Conservation (phyloP, 2,888 invertebrate species). For the Oscheius sp. region DNA sequence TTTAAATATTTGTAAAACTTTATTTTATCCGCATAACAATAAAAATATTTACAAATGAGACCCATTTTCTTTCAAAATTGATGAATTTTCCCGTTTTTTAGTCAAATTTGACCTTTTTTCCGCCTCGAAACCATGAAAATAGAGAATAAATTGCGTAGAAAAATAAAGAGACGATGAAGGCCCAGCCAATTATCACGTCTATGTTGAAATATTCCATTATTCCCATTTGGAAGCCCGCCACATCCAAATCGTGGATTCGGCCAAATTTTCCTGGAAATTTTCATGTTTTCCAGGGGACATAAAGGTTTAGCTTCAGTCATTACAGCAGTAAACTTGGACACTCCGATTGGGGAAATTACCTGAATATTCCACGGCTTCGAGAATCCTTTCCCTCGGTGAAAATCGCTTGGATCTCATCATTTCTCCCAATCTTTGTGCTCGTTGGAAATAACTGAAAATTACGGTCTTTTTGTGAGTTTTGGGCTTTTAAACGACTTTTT, state of each 20-base stretch:
- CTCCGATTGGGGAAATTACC: constrained; percentile 1
- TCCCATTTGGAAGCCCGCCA: constrained; percentile 17
- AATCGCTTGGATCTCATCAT: constrained; percentile 19
- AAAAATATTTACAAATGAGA: too few species aligned
- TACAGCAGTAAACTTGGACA: neutral
- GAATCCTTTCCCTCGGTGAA: constrained; percentile 5
- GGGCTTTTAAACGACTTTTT: too few species aligned
- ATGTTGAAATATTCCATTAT: constrained; percentile 28
- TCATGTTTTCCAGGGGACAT: neutral
- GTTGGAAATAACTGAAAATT: constrained; percentile 3
- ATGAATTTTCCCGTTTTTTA: too few species aligned
- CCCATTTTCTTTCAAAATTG: too few species aligned
- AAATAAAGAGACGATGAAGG: neutral
- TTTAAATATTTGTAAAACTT: neutral
- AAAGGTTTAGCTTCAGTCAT: neutral
- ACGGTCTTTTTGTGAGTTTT: neutral
- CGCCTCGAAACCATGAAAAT: too few species aligned
- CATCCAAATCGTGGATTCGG: constrained; percentile 22
- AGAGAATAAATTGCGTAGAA: neutral
- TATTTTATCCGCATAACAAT: too few species aligned
- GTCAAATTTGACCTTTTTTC: too few species aligned
- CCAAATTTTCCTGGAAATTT: constrained; percentile 21
- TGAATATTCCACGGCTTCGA: constrained; percentile 28
- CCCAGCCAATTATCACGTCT: constrained; percentile 29
- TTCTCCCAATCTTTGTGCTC: constrained; percentile 17